Evolutionary conservation across 37 sponge, comb jelly and placozoan species (phyloP).

Genomic region (Axinella damicornis): DNA sequence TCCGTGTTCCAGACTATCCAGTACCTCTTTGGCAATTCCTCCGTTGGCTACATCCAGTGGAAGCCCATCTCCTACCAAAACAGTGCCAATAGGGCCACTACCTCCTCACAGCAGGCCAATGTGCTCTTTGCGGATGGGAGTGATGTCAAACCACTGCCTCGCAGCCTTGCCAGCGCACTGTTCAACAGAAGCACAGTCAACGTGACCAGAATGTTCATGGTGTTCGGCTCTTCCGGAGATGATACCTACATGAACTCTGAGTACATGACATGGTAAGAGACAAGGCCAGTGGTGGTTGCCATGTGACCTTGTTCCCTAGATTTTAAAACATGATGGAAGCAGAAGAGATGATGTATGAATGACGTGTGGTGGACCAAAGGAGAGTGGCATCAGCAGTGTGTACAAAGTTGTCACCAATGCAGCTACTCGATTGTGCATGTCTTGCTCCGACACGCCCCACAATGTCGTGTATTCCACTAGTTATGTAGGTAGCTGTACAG

Average conservation of each 20-base stretch:
- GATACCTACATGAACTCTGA: constrained; percentile 29
- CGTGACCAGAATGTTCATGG: constrained; percentile 47
- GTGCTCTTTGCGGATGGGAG: not conserved
- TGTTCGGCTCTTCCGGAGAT: constrained; percentile 77
- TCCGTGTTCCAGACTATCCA: constrained; percentile 59
- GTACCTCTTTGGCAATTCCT: constrained; percentile 28
- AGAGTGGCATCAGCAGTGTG: too few relatives aligned
- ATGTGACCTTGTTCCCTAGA: not conserved
- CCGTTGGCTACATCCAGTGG: constrained; percentile 62
- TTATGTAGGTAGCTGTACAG: too few relatives aligned
- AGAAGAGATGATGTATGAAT: too few relatives aligned
- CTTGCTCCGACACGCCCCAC: too few relatives aligned
- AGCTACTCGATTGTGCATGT: too few relatives aligned
- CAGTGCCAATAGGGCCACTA: constrained; percentile 26
- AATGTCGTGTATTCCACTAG: too few relatives aligned
- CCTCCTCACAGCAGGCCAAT: constrained; percentile 62
- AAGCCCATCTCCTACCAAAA: constrained; percentile 80
- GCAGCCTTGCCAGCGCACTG: constrained; percentile 55
- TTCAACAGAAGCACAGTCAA: constrained; percentile 17
- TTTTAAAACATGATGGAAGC: too few relatives aligned
- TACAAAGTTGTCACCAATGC: too few relatives aligned
- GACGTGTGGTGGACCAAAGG: too few relatives aligned
- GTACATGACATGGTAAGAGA: constrained; percentile 69
- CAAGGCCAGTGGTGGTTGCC: constrained; percentile 9
- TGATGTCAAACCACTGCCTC: constrained; percentile 14